These are phyloP conservation scores for Eidolon helvum DNA, from an alignment of 2,113 vertebrate genomes.

Conservation along the genomic window DNA sequence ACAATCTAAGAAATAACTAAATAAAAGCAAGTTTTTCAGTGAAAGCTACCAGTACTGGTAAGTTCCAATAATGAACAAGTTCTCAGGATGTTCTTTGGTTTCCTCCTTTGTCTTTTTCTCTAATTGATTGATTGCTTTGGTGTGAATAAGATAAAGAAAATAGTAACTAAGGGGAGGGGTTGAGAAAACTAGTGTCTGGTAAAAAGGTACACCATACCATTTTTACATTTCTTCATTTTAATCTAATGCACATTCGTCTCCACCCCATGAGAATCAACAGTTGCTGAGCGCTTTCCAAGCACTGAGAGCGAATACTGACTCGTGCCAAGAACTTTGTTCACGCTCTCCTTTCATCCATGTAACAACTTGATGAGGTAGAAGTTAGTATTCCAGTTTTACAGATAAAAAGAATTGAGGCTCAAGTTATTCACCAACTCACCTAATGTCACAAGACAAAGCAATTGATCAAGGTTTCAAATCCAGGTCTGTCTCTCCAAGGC, in stretches of 20 bases:
- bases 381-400: not conserved
- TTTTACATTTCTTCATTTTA: not conserved
- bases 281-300: not conserved
- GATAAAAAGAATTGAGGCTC: not conserved
- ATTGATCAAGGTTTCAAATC: not conserved
- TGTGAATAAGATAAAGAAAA: not conserved
- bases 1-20: not conserved
- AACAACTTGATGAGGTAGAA: not conserved
- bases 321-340: not conserved
- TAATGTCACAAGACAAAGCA: not conserved
- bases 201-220: not conserved
- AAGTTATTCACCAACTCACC: not conserved
- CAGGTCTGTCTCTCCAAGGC: not conserved
- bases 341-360: not conserved
- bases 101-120: not conserved
- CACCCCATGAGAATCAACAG: not conserved
- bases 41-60: not conserved
- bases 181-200: not conserved
- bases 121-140: not conserved
- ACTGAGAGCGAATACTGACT: not conserved
- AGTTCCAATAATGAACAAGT: not conserved
- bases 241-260: not conserved
- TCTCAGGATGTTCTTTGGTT: not conserved
- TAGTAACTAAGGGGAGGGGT: accelerated
- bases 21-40: not conserved